phyloP scores from a whole-genome alignment of 2,888 invertebrate genomes.

The Hesperia comma region DNA sequence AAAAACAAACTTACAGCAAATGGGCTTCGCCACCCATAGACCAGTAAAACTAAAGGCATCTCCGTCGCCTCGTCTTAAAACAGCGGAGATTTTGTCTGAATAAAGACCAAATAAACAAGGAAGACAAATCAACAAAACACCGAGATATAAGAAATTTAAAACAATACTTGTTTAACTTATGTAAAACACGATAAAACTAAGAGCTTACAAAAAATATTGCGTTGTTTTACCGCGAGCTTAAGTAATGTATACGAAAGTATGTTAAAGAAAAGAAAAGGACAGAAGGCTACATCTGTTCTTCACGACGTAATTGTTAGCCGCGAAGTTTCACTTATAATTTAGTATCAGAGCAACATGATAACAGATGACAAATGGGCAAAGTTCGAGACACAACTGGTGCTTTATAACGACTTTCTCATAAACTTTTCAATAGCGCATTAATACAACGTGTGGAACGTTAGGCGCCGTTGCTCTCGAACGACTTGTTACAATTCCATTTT shows the following conservation, averaged over 20 bases:
- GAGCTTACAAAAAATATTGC: background rate
- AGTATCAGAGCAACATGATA: constrained; percentile 32
- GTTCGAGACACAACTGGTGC: constrained; percentile 32
- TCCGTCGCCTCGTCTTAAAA: no score
- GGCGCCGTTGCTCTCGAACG: background rate
- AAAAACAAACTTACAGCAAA: no score
- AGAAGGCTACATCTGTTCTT: constrained; percentile 28
- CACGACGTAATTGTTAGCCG: constrained; percentile 31
- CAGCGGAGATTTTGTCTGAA: no score
- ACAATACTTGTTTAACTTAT: no score
- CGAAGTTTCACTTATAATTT: constrained; percentile 33
- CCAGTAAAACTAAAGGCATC: no score
- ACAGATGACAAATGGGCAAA: constrained; percentile 35
- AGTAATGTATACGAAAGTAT: constrained; percentile 7
- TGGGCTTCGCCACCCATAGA: no score
- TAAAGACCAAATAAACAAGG: no score
- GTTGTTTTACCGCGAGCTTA: background rate
- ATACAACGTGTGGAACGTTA: constrained; percentile 1
- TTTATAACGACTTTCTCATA: constrained; percentile 16
- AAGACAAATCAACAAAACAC: no score
- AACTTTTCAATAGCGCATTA: constrained; percentile 25
- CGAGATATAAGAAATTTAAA: no score
- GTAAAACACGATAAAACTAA: no score
- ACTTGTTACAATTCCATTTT: constrained; percentile 4
- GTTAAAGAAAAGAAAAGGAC: constrained; percentile 15